These are phyloP conservation scores for Dipodomys spectabilis DNA, from an alignment of 2,113 vertebrate species.

Conservation along the genomic window DNA sequence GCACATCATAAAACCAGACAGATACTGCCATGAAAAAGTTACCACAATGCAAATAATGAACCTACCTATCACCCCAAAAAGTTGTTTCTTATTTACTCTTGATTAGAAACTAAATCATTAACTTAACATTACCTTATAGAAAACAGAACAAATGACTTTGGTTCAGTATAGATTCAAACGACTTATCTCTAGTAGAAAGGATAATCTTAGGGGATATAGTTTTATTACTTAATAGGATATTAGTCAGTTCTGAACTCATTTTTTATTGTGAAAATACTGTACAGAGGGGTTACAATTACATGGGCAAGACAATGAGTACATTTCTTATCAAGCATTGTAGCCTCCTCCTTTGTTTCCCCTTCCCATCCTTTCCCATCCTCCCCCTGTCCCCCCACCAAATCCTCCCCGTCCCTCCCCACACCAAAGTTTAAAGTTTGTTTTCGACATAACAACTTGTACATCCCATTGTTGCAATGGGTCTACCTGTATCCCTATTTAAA, in stretches of 20 bases:
- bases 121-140: slow-evolving; percentile 28
- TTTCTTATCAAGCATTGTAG: too few species aligned
- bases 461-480: too few species aligned
- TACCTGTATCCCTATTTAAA: too few species aligned
- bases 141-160: slow-evolving; percentile 1
- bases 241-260: slow-evolving; percentile 29
- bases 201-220: neutral
- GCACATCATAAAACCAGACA: neutral
- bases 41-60: neutral
- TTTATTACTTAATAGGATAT: neutral
- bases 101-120: neutral
- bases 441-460: too few species aligned
- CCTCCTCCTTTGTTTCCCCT: too few species aligned
- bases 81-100: slow-evolving; percentile 9
- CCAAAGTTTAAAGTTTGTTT: too few species aligned
- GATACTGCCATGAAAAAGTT: neutral
- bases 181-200: slow-evolving; percentile 40
- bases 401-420: too few species aligned
- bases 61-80: neutral
- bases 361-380: too few species aligned
- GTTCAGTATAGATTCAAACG: neutral
- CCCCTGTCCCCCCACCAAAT: too few species aligned
- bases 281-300: too few species aligned
- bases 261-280: neutral
- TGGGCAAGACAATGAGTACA: too few species aligned